phyloP scores from a whole-genome alignment of 2,888 invertebrate species.

The Trichogramma evanescens region DNA sequence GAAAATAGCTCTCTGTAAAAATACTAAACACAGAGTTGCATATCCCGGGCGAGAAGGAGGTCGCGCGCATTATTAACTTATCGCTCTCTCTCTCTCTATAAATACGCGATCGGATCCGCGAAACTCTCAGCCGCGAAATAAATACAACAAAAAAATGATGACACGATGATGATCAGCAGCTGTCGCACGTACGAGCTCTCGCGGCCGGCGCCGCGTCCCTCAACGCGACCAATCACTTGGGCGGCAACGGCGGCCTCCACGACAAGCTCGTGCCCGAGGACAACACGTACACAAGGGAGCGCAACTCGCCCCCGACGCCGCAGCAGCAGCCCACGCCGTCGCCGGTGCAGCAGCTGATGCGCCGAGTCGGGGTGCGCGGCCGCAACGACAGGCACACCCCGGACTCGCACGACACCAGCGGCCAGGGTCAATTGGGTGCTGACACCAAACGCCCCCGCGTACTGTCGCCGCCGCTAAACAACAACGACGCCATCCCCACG shows the following conservation, averaged over 20 bases:
- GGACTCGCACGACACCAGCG: slow-evolving; percentile 58
- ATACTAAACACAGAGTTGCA: no score
- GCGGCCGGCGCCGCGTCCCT: slow-evolving; percentile 31
- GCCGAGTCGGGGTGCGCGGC: slow-evolving; percentile 52
- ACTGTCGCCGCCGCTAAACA: slow-evolving; percentile 45
- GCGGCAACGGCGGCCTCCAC: slow-evolving; percentile 35
- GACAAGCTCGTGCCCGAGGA: slow-evolving; percentile 43
- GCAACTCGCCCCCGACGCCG: slow-evolving; percentile 43
- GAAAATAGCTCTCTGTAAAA: no score
- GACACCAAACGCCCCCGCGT: slow-evolving; percentile 48
- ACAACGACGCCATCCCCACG: slow-evolving; percentile 54
- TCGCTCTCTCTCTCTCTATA: no score
- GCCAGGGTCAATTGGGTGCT: background rate
- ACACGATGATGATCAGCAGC: slow-evolving; percentile 27
- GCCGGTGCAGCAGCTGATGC: slow-evolving; percentile 61
- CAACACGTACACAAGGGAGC: slow-evolving; percentile 32
- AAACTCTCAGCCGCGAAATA: no score
- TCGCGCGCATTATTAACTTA: no score
- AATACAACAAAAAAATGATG: no score
- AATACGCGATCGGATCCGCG: no score
- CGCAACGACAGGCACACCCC: slow-evolving; percentile 55
- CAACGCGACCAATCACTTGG: background rate
- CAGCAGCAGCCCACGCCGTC: slow-evolving; percentile 45
- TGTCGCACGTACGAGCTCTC: slow-evolving; percentile 45
- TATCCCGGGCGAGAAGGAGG: no score